Conservation (phyloP, 2,888 invertebrate species). For the Meta bourneti region DNA sequence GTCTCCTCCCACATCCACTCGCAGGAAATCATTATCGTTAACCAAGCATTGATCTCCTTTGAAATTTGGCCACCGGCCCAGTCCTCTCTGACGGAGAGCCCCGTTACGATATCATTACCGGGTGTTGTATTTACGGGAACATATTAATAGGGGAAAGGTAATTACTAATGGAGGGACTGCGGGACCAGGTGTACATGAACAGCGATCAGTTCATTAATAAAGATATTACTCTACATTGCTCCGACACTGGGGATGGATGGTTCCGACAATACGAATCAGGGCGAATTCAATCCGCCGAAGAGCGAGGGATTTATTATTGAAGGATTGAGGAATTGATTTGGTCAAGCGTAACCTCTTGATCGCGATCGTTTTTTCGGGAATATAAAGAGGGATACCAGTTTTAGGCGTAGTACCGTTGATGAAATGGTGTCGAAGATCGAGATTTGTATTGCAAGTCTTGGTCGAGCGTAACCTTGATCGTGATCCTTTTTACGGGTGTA, state of each 20-base stretch:
- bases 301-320: no score
- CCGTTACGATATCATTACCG: conserved; percentile 55
- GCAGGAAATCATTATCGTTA: conserved; percentile 66
- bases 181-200: conserved; percentile 27
- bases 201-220: conserved; percentile 37
- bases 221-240: conserved; percentile 13
- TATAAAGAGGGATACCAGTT: no score
- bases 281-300: no score
- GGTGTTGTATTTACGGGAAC: conserved; percentile 62
- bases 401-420: no score
- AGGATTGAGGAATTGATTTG: no score
- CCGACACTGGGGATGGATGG: not conserved
- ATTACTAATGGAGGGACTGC: conserved; percentile 53
- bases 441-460: no score
- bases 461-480: no score
- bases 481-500: no score
- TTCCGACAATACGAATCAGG: no score
- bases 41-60: conserved; percentile 55
- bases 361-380: no score
- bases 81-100: not conserved
- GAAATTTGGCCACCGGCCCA: conserved; percentile 43
- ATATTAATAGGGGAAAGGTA: conserved; percentile 66
- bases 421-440: no score
- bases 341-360: no score
- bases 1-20: not conserved